These are phyloP conservation scores for Champsocephalus esox DNA, from an alignment of 2,797 vertebrate genomes.

Conservation along the genomic window DNA sequence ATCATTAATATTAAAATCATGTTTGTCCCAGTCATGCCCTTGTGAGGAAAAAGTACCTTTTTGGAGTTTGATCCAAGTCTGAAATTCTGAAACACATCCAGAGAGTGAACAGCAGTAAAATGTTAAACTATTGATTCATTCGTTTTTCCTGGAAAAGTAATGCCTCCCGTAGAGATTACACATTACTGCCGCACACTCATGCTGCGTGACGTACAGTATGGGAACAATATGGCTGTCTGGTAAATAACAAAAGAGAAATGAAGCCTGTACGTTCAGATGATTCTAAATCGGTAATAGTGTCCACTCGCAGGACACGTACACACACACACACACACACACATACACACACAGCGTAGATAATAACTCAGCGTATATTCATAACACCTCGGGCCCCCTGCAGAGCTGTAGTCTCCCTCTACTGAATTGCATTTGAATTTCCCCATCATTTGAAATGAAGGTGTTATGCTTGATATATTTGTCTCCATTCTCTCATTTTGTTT, in stretches of 20 bases:
- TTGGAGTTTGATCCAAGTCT: constrained; percentile 26
- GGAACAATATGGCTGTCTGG: constrained; percentile 24
- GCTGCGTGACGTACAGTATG: constrained; percentile 29
- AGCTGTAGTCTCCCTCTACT: not conserved
- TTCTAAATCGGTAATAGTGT: constrained; percentile 53
- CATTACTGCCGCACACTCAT: constrained; percentile 3
- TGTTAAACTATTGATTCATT: constrained; percentile 36
- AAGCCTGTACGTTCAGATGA: constrained; percentile 39
- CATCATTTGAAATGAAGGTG: not conserved
- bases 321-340: not conserved
- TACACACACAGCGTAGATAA: constrained; percentile 29
- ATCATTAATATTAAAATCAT: constrained; percentile 60
- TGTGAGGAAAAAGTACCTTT: constrained; percentile 21
- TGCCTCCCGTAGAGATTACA: constrained; percentile 29
- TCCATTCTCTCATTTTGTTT: constrained; percentile 23
- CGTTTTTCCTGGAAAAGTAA: constrained; percentile 45
- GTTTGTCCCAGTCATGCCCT: constrained; percentile 56
- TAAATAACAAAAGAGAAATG: constrained; percentile 30
- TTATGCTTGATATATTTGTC: constrained; percentile 4
- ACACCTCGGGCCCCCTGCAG: constrained; percentile 44
- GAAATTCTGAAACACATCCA: constrained; percentile 30
- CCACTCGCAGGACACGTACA: constrained; percentile 9
- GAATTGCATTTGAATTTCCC: constrained; percentile 16
- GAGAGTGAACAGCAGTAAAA: constrained; percentile 20
- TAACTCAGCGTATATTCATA: constrained; percentile 37